A percentile compares a stretch with the other conserved stretches of the same genome.
Conservation (phyloP, 1,140 invertebrate species). For the Ridgeia piscesae region DNA sequence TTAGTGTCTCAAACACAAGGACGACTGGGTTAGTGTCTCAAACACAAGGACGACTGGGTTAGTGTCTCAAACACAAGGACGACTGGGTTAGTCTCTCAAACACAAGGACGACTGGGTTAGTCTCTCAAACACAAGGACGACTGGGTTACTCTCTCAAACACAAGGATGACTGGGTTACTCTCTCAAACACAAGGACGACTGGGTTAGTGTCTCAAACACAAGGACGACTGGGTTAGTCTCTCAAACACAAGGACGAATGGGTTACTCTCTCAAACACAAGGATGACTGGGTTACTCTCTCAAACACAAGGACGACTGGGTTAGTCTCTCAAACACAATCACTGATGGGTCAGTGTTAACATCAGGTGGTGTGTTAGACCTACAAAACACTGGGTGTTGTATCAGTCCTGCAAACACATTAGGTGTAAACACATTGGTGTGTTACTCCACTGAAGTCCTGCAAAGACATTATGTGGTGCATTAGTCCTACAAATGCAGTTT, state of each 20-base stretch:
- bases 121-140: slow-evolving; percentile 31
- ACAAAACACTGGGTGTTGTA: no score
- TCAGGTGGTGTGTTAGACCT: no score
- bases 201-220: background rate
- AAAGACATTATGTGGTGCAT: background rate
- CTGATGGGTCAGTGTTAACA: no score
- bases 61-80: slow-evolving; percentile 27
- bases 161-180: background rate
- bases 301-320: slow-evolving; percentile 23
- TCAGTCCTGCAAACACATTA: slow-evolving; percentile 34
- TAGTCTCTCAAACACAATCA: background rate
- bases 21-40: background rate
- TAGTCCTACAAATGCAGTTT: no score
- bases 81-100: background rate
- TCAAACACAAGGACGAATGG: slow-evolving; percentile 19
- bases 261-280: background rate
- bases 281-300: slow-evolving; percentile 24
- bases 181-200: slow-evolving; percentile 30
- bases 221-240: slow-evolving; percentile 23
- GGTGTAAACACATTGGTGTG: no score
- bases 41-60: no score
- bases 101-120: background rate
- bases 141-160: background rate
- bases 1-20: no score
- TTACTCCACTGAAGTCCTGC: background rate